phyloP scores from a whole-genome alignment of 2,797 vertebrate species.

The Sphenopsis melanotis region DNA sequence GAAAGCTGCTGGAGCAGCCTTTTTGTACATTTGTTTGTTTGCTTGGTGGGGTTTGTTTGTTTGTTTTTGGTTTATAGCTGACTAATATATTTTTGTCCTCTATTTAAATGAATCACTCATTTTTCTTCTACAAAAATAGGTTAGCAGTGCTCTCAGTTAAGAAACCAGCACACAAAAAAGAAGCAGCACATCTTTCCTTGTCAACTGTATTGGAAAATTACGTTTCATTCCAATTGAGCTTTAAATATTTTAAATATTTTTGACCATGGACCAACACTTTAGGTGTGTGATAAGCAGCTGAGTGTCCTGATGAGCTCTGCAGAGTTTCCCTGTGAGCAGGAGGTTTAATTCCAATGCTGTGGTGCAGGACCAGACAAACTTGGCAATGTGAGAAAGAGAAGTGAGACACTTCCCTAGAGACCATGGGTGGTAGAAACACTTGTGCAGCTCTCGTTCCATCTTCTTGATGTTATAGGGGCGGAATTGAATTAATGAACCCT shows the following conservation, averaged over 20 bases:
- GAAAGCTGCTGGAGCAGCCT: not conserved
- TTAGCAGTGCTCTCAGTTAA: not conserved
- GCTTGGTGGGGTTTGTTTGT: not conserved
- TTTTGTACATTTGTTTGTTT: not conserved
- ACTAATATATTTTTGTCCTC: not conserved
- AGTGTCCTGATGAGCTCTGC: not conserved
- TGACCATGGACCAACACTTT: not conserved
- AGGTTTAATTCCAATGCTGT: not conserved
- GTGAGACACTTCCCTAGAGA: not conserved
- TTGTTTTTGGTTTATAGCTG: not conserved
- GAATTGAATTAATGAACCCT: not conserved
- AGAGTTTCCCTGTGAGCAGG: not conserved
- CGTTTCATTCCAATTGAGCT: not conserved
- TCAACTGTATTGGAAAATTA: not conserved
- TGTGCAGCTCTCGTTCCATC: not conserved
- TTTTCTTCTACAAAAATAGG: not conserved
- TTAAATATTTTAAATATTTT: not conserved
- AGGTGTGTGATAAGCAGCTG: not conserved
- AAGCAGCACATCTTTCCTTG: not conserved
- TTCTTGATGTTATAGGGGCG: not conserved
- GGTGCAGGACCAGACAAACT: not conserved
- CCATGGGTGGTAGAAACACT: rapidly evolving
- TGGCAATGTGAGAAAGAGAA: not conserved
- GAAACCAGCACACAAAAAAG: rapidly evolving
- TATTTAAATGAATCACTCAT: not conserved